Percentiles rank a stretch among this genome's conserved stretches.
Conservation (phyloP, 1,140 invertebrate species). For the Penaeus chinensis region DNA sequence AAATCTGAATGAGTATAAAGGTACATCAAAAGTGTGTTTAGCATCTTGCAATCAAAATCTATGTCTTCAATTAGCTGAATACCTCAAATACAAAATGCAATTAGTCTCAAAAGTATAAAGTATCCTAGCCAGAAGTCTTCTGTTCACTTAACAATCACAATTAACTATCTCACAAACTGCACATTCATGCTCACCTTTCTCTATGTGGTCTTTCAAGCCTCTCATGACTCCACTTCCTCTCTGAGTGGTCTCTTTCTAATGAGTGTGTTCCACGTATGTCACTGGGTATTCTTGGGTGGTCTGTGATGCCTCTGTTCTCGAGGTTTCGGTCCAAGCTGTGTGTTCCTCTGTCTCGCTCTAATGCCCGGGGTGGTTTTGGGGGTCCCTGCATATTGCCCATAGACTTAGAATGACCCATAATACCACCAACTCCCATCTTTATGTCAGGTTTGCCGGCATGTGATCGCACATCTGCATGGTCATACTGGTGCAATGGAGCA, state of each 20-base stretch:
- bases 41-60: too few species aligned
- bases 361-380: slow-evolving; percentile 43
- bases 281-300: slow-evolving; percentile 8
- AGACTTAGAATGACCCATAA: slow-evolving; percentile 11
- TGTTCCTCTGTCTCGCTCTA: slow-evolving; percentile 34
- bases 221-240: slow-evolving; percentile 26
- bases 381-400: slow-evolving; percentile 28
- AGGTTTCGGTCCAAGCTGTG: slow-evolving; percentile 44
- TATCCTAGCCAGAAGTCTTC: too few species aligned
- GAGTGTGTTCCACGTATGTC: slow-evolving; percentile 41
- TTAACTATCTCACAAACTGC: background rate
- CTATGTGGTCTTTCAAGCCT: slow-evolving; percentile 22
- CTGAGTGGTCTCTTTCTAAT: slow-evolving; percentile 23
- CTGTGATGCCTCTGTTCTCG: slow-evolving; percentile 15
- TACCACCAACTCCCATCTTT: slow-evolving; percentile 45
- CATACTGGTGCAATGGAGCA: background rate
- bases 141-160: background rate
- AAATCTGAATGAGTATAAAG: too few species aligned
- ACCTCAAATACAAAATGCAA: too few species aligned
- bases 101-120: too few species aligned
- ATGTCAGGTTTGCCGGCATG: slow-evolving; percentile 28
- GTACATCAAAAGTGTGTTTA: too few species aligned
- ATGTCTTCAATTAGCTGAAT: too few species aligned
- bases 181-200: slow-evolving; percentile 25
- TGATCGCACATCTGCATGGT: background rate